phyloP scores from a whole-genome alignment of 2,888 invertebrate species.

The Patella depressa region DNA sequence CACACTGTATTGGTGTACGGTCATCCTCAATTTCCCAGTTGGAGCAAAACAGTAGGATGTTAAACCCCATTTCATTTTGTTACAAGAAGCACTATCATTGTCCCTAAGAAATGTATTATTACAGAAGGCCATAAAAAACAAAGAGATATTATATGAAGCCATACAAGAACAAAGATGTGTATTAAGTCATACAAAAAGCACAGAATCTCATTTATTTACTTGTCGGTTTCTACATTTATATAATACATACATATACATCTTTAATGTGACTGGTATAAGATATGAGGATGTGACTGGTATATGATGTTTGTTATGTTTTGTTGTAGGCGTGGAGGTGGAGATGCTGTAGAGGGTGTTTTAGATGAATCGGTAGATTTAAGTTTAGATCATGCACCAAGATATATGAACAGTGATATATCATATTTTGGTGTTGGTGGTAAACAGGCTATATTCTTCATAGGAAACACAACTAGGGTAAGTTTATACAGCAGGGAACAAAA shows the following conservation, averaged over 20 bases:
- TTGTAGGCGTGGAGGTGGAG: conserved; percentile 18
- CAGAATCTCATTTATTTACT: too few relatives aligned
- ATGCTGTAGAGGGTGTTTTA: conserved; percentile 43
- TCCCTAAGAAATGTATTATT: too few relatives aligned
- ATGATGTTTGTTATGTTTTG: background rate
- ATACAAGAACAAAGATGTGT: too few relatives aligned
- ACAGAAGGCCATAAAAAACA: too few relatives aligned
- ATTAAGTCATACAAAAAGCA: too few relatives aligned
- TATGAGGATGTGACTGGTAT: background rate
- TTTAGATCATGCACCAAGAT: conserved; percentile 58
- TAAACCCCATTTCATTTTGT: background rate
- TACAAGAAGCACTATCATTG: too few relatives aligned
- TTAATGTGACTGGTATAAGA: too few relatives aligned
- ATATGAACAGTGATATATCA: conserved; percentile 71
- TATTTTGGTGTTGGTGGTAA: conserved; percentile 72
- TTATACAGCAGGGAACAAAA: too few relatives aligned
- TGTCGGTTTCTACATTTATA: too few relatives aligned
- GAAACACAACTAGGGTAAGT: conserved; percentile 64
- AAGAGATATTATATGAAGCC: too few relatives aligned
- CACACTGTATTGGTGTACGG: background rate
- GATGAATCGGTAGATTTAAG: conserved; percentile 33
- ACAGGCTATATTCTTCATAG: conserved; percentile 71
- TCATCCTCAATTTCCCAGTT: background rate
- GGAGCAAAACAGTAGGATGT: background rate
- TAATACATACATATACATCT: too few relatives aligned